Conservation (phyloP, 2,888 invertebrate genomes). For the Zonitis immaculata region DNA sequence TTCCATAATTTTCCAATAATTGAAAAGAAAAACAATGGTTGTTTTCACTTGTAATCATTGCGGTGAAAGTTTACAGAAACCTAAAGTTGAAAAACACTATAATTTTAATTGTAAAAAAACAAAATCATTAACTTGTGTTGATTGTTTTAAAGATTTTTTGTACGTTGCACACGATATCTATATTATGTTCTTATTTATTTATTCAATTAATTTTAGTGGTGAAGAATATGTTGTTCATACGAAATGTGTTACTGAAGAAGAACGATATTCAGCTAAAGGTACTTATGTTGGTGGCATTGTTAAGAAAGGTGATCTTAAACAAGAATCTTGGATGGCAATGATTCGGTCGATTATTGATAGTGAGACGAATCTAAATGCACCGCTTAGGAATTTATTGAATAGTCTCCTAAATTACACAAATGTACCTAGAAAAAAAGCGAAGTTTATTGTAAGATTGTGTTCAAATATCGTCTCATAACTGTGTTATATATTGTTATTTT, state of each 20-base stretch:
- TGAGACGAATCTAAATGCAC: constrained; percentile 53
- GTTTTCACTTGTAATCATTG: constrained; percentile 91
- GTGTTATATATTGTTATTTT: constrained; percentile 21
- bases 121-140: constrained; percentile 81
- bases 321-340: constrained; percentile 75
- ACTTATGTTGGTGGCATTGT: constrained; percentile 63
- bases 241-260: constrained; percentile 82
- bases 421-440: constrained; percentile 79
- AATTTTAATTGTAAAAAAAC: constrained; percentile 62
- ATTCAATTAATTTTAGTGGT: constrained; percentile 54
- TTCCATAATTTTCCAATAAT: background rate
- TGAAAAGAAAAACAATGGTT: constrained; percentile 68
- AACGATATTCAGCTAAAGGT: constrained; percentile 83
- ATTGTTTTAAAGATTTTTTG: constrained; percentile 87
- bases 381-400: constrained; percentile 60
- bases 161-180: constrained; percentile 48
- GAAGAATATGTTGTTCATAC: constrained; percentile 71
- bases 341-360: constrained; percentile 62
- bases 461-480: background rate
- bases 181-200: background rate
- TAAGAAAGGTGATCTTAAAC: constrained; percentile 83
- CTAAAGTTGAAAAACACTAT: constrained; percentile 86
- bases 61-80: constrained; percentile 87
- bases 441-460: constrained; percentile 56
- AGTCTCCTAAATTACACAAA: constrained; percentile 65